Percentiles rank a stretch among this genome's conserved stretches.
phyloP scores from a whole-genome alignment of 2,113 vertebrate species.

The Montifringilla adamsi region DNA sequence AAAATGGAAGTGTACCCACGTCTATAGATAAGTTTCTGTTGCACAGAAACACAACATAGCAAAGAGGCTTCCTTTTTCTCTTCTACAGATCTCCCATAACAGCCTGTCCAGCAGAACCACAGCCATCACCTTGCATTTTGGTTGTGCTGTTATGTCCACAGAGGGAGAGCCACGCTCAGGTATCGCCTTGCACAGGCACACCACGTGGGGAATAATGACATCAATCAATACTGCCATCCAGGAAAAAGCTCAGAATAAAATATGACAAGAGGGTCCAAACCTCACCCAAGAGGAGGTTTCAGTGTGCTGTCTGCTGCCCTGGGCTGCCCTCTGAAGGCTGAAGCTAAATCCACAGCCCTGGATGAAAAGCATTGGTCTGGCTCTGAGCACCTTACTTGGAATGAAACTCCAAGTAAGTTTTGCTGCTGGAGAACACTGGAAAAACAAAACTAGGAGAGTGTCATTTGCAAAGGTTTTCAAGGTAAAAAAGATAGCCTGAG shows the following conservation, averaged over 20 bases:
- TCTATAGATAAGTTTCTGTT: background rate
- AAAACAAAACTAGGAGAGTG: background rate
- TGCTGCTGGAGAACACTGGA: background rate
- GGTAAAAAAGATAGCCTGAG: background rate
- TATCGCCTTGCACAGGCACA: constrained; percentile 22
- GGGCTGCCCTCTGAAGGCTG: constrained; percentile 74
- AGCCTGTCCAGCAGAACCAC: background rate
- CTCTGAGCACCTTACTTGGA: background rate
- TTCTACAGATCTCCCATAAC: background rate
- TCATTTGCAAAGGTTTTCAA: background rate
- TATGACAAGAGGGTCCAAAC: constrained; percentile 41
- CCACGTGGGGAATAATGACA: constrained; percentile 16
- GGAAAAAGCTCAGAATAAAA: constrained; percentile 66
- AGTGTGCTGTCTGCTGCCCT: constrained; percentile 38
- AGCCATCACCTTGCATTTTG: background rate
- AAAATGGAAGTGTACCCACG: accelerated
- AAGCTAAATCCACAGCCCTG: constrained; percentile 1
- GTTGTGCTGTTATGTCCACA: background rate
- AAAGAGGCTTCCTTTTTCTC: background rate
- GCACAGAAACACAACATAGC: background rate
- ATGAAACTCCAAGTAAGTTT: background rate
- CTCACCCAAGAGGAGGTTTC: constrained; percentile 53
- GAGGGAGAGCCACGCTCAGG: background rate
- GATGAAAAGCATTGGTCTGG: background rate
- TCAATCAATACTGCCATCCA: constrained; percentile 57